Conservation (phyloP, 1,140 invertebrate species). For the Charaxes varanes region DNA sequence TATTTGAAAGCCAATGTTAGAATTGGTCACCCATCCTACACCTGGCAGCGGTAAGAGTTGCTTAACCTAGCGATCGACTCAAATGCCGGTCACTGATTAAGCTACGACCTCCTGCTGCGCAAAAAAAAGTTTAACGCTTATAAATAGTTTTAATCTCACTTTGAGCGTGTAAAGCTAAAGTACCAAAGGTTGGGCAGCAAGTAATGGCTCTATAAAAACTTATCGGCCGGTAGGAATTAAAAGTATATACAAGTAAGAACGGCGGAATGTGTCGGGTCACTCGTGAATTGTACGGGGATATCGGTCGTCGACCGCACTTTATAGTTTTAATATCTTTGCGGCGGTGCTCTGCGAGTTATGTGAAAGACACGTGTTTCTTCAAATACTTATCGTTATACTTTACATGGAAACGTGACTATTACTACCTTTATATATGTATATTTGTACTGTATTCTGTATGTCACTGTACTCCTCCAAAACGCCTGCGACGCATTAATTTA, state of each 20-base stretch:
- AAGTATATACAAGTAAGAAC: constrained; percentile 35
- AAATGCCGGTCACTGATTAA: too few species aligned
- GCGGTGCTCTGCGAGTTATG: constrained; percentile 52
- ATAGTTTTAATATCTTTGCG: constrained; percentile 68
- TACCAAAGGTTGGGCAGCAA: constrained; percentile 14
- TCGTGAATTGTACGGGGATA: constrained; percentile 36
- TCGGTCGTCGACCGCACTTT: constrained; percentile 58
- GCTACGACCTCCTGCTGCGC: too few species aligned
- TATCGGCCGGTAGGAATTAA: constrained; percentile 24
- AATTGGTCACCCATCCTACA: too few species aligned
- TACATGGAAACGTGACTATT: constrained; percentile 2
- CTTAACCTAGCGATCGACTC: too few species aligned
- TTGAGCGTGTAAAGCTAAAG: constrained; percentile 15
- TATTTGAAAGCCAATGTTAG: too few species aligned
- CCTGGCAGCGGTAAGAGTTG: too few species aligned
- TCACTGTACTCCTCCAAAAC: too few species aligned
- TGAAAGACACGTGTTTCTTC: constrained; percentile 43
- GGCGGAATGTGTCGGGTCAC: constrained; percentile 26
- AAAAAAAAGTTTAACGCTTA: too few species aligned
- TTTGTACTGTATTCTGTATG: too few species aligned
- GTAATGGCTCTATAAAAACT: constrained; percentile 22
- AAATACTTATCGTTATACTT: constrained; percentile 16
- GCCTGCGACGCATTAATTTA: too few species aligned
- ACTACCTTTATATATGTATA: too few species aligned
- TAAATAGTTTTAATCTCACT: constrained; percentile 11